phyloP scores from a whole-genome alignment of 2,113 vertebrate species.

The Cervus canadensis region DNA sequence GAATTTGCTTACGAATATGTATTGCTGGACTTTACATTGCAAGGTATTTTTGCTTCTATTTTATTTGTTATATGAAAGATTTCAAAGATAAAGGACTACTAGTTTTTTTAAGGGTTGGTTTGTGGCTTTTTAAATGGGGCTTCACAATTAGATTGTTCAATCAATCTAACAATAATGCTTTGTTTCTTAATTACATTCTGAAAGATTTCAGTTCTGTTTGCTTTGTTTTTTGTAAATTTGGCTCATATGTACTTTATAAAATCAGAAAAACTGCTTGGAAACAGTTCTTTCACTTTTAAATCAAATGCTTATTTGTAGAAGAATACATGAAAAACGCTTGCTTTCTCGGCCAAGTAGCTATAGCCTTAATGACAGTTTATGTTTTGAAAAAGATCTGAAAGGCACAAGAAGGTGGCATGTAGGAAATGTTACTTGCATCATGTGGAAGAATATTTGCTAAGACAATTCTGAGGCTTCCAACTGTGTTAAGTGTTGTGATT shows the following conservation, averaged over 20 bases:
- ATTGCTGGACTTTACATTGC: constrained; percentile 95
- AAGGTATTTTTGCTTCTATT: constrained; percentile 84
- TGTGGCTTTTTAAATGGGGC: constrained; percentile 16
- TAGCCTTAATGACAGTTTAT: constrained; percentile 41
- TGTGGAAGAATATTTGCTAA: not conserved
- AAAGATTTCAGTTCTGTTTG: constrained; percentile 40
- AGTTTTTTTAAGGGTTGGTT: constrained; percentile 43
- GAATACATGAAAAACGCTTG: not conserved
- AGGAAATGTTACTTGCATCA: not conserved
- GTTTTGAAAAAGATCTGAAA: constrained; percentile 33
- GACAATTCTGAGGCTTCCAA: not conserved
- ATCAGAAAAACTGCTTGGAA: constrained; percentile 53
- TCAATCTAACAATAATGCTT: constrained; percentile 54
- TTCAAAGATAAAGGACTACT: constrained; percentile 13
- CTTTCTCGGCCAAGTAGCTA: not conserved
- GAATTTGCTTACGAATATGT: constrained; percentile 94
- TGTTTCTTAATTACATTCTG: constrained; percentile 65
- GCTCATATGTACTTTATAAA: constrained; percentile 34
- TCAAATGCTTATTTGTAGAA: not conserved
- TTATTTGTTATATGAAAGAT: constrained; percentile 20
- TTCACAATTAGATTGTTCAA: constrained; percentile 59
- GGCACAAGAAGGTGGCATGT: not conserved
- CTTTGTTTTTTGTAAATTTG: not conserved
- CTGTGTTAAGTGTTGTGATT: not conserved
- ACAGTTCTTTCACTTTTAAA: constrained; percentile 62